A percentile compares a stretch with the other conserved stretches of the same genome.
These are phyloP conservation scores for Phalloptychus januarius DNA, from an alignment of 2,797 vertebrate species.

Conservation along the genomic window DNA sequence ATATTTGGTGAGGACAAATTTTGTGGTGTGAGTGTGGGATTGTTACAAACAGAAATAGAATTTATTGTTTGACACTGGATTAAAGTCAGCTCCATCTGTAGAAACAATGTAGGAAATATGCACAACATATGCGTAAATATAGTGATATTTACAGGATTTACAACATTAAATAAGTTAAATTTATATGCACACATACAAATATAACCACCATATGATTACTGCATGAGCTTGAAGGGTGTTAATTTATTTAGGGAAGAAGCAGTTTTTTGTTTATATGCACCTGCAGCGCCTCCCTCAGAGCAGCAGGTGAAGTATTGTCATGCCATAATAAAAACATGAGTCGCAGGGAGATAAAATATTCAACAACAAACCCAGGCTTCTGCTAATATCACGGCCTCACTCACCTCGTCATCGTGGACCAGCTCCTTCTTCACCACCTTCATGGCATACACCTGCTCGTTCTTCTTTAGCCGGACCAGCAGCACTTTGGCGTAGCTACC, in stretches of 20 bases:
- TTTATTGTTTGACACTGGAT: too few species aligned
- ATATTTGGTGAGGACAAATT: background rate
- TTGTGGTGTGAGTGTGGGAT: background rate
- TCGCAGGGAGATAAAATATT: background rate
- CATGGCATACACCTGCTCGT: slow-evolving; percentile 95
- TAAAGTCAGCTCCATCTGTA: too few species aligned
- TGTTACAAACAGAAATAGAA: background rate
- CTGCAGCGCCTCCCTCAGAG: too few species aligned
- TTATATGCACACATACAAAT: too few species aligned
- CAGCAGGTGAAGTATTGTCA: background rate
- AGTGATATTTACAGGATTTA: too few species aligned
- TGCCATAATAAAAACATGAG: background rate
- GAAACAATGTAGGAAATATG: too few species aligned
- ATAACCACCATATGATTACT: too few species aligned
- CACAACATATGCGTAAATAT: too few species aligned
- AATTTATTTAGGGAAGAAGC: too few species aligned
- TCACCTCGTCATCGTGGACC: slow-evolving; percentile 97
- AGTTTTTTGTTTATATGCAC: too few species aligned
- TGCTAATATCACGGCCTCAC: slow-evolving; percentile 2
- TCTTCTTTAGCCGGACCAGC: slow-evolving; percentile 96
- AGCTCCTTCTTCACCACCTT: slow-evolving; percentile 99
- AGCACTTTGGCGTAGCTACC: slow-evolving; percentile 99
- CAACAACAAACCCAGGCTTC: background rate
- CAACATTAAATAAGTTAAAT: too few species aligned
- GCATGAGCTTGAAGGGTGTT: too few species aligned